Base-by-base conservation (phyloP, 2,797 vertebrate genomes). In the Lepilemur ruficaudatus region DNA sequence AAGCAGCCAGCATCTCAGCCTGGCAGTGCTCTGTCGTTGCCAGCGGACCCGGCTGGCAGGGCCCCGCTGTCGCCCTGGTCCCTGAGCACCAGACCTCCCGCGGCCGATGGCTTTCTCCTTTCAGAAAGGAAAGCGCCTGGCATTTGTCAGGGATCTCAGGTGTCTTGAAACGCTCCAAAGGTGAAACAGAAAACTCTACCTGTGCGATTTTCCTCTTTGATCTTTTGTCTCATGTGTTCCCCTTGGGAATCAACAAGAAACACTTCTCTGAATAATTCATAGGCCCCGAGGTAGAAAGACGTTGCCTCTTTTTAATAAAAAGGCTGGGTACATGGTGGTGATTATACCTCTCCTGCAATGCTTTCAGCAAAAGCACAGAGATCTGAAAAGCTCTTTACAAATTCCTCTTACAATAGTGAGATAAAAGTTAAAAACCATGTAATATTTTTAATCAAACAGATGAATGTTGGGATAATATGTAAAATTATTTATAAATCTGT, bases 231-330 rank as follows among this genome's bases (percentile, higher is more conserved):
- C 94, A 38, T 90, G 84, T 98, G 96, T 97, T 98, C 87, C 96
- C 97, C 95, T 98, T 88, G 96, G 98, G 97, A 97, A 98, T 83
- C 95, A 93, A 98, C 5, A 25, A 97, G 98, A 98, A 97, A 96
- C 89, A 91, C 97, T 61, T 79, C 90, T 95, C 96, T 98, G 97
- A 98, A 98, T 99, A 98, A 98, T 98, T 98, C 92, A 98, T 92
- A 63, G 91, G 79, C 78, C 96, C 80, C 25, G 4, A 93, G 97
- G 83, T 82, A 93, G 97, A 98, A 97, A 97, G 43, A 84, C 4
- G 13, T 91, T 95, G 97, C 92, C 90, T 91, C 90, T 97, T 98
- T 95, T 93, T 80, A 97, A 98, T 78, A 97, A 96, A 98, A 96
- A 95, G 41, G 35, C 5, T 70, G 86, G 82, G 43, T 48, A 93